These are phyloP conservation scores for Eutrigla gurnardus DNA, from an alignment of 2,797 vertebrate species.

Conservation along the genomic window DNA sequence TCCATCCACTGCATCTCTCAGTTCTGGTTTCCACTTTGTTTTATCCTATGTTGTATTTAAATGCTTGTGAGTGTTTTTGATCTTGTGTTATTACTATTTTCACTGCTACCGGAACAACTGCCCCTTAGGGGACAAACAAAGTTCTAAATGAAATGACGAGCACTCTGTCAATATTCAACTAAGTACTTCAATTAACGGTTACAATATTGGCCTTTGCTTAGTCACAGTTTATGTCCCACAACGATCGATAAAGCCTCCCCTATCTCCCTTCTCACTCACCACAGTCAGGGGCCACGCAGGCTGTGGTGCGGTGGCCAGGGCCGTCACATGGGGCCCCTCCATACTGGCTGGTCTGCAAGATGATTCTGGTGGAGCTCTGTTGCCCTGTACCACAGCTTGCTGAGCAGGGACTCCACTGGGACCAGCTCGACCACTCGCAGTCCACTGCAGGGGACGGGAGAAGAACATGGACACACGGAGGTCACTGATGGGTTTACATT, in stretches of 20 bases:
- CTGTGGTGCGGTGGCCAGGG: constrained; percentile 35
- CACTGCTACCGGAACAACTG: not conserved
- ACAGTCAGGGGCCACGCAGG: constrained; percentile 80
- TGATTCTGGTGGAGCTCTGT: constrained; percentile 73
- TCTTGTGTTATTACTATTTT: constrained; percentile 1
- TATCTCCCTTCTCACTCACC: constrained; percentile 68
- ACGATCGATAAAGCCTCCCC: not conserved
- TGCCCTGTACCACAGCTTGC: constrained; percentile 82
- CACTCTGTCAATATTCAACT: not conserved
- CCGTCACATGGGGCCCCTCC: constrained; percentile 82
- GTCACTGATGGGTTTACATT: not conserved
- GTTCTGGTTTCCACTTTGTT: not conserved
- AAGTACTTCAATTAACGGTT: not conserved
- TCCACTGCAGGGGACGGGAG: constrained; percentile 73
- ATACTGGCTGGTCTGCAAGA: constrained; percentile 64
- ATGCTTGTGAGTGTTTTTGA: constrained; percentile 4
- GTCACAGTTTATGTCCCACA: not conserved
- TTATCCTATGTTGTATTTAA: not conserved
- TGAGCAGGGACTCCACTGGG: constrained; percentile 83
- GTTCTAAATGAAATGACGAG: not conserved
- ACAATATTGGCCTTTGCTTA: not conserved
- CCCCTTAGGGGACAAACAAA: not conserved
- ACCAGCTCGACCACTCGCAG: constrained; percentile 87
- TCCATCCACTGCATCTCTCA: too few species aligned
- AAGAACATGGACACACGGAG: not conserved